phyloP scores from a whole-genome alignment of 2,888 invertebrate genomes.

The Prenolepis imparis region DNA sequence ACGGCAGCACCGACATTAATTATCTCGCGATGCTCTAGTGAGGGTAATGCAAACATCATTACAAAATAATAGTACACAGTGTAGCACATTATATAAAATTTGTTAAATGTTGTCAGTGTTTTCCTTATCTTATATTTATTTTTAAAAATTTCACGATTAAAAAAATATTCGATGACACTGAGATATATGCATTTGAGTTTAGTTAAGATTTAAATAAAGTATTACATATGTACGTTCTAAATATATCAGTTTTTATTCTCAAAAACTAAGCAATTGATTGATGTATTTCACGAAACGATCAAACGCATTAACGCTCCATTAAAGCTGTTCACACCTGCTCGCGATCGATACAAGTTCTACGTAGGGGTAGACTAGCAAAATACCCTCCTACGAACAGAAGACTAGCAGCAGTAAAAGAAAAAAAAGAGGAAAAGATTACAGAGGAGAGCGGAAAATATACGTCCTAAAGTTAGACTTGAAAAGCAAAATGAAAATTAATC shows the following conservation, averaged over 20 bases:
- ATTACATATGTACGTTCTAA: neutral
- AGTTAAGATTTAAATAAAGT: neutral
- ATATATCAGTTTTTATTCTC: neutral
- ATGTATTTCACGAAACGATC: conserved; percentile 38
- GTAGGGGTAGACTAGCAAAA: conserved; percentile 6
- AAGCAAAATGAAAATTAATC: conserved; percentile 49
- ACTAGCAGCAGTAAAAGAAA: neutral
- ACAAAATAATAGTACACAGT: conserved; percentile 43
- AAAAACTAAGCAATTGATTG: conserved; percentile 19
- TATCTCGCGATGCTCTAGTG: conserved; percentile 70
- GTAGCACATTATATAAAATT: neutral
- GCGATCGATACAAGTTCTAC: conserved; percentile 29
- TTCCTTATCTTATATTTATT: neutral
- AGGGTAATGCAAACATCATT: conserved; percentile 76
- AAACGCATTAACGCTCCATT: conserved; percentile 41
- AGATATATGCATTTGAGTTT: neutral
- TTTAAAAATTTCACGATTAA: neutral
- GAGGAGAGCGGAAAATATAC: conserved; percentile 15
- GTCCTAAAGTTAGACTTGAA: conserved; percentile 23
- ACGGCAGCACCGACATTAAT: conserved; percentile 73
- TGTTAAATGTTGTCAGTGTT: neutral
- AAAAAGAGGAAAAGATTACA: neutral
- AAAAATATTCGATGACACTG: neutral
- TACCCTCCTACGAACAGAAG: conserved; percentile 13
- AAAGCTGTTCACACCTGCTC: conserved; percentile 39